These are phyloP conservation scores for Macrobrachium rosenbergii DNA, from an alignment of 1,140 invertebrate species.

Conservation along the genomic window DNA sequence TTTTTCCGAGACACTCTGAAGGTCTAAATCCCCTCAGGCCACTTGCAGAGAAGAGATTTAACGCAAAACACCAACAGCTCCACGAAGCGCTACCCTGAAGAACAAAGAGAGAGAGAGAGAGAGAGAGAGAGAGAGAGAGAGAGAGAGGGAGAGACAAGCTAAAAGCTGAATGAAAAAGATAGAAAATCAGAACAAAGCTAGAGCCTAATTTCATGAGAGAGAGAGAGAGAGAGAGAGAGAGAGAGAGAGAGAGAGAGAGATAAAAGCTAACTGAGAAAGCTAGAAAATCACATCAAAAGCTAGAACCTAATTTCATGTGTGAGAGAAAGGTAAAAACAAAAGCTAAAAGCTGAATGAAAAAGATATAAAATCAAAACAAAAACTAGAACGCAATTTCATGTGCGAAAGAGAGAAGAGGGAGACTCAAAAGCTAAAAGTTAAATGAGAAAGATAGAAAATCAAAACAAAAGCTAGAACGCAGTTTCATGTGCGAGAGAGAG, in stretches of 20 bases:
- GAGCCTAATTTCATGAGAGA: neutral
- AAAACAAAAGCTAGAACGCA: neutral
- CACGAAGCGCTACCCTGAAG: too few relatives aligned
- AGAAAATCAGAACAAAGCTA: neutral
- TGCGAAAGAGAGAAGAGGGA: too few relatives aligned
- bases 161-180: neutral
- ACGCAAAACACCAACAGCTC: too few relatives aligned
- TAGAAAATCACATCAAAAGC: neutral
- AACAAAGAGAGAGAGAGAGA: neutral
- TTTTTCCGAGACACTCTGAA: too few relatives aligned
- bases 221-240: neutral
- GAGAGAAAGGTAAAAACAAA: too few relatives aligned
- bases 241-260: too few relatives aligned
- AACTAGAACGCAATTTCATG: too few relatives aligned
- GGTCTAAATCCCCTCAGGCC: too few relatives aligned
- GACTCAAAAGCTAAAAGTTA: neutral
- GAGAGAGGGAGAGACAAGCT: neutral
- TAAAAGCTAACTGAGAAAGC: neutral
- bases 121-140: neutral
- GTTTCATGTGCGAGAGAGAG: too few relatives aligned
- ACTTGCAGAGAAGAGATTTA: too few relatives aligned
- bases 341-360: too few relatives aligned
- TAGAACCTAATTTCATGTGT: neutral
- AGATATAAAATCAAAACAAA: too few relatives aligned
- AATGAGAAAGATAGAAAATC: neutral